Base-by-base conservation (phyloP, 2,797 vertebrate species). In the Aratinga solstitialis region DNA sequence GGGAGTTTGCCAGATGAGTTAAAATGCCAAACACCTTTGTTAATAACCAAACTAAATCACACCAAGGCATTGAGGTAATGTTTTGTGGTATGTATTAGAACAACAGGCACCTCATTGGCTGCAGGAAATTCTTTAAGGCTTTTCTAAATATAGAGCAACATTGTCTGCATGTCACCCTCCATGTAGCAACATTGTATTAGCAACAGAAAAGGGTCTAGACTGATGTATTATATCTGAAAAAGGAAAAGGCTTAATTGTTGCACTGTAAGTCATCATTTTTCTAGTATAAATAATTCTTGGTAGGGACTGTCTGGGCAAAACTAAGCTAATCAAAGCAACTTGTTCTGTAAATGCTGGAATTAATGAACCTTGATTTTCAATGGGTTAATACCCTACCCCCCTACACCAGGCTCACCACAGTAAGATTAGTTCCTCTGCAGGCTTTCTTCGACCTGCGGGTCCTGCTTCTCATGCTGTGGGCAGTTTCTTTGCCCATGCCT, bases 401-500 rank as follows among this genome's bases (percentile, higher is more conserved):
- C 30, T 43, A 23, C 17, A 38, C 8, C 23, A 43, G 2, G 0
- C 9, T 71, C 2, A 1, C 6, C 42, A 47, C 22, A 59, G 1
- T 11, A 80, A 36, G 3, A 82, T 76, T 27, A 43, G 32, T 34
- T 76, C 6, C 15, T 59, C 27, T 74, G 20, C 20, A 65, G 38
- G 14, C 11, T 67, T 87, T 20, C 43, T 63, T 74, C 1, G 1
- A 40, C 23, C 7, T 36, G 11, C 7, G 8, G 30, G 7, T 74
- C n/a, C 51, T 67, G 11, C 8, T 69, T 83, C 51, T 85, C 47
- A n/a, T 0, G 4, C 16, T 29, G 19, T 0, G 1, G 6, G 9
- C 26, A 5, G 9, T 36, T 69, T 30, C 10, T 78, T 76, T 1
- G 1, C 27, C 7, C 0, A 0, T 9, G 6, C 69, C 9, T 12